Evolutionary conservation across 2,113 vertebrate species (phyloP).

Genomic region (Oryzias melastigma): DNA sequence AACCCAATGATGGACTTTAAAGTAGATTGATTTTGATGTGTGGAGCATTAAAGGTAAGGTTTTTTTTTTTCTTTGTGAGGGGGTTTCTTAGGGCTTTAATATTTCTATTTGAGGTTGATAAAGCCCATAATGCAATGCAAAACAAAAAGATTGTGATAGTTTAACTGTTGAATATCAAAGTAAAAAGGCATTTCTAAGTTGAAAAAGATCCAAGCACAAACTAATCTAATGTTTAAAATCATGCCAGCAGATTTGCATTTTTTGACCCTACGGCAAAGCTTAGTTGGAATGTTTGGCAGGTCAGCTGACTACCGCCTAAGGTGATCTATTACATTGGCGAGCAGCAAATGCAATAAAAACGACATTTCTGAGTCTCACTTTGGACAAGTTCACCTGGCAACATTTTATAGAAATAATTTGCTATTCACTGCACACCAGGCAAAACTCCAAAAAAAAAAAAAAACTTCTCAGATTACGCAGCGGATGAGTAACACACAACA

Average conservation of each 20-base stretch:
- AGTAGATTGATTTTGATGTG: neutral
- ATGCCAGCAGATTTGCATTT: slow-evolving; percentile 20
- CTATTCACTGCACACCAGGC: slow-evolving; percentile 4
- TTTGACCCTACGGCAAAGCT: slow-evolving; percentile 13
- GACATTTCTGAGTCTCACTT: slow-evolving; percentile 9
- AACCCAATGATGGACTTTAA: neutral
- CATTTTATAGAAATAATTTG: slow-evolving; percentile 28
- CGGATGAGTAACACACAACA: slow-evolving; percentile 28
- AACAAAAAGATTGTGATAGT: neutral
- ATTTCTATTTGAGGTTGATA: neutral
- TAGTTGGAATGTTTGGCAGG: slow-evolving; percentile 27
- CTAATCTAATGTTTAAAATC: neutral
- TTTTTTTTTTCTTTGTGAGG: neutral
- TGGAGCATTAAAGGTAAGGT: neutral
- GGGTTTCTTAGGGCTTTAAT: neutral
- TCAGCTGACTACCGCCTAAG: slow-evolving; percentile 7
- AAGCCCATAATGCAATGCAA: neutral
- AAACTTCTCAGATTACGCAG: slow-evolving; percentile 24
- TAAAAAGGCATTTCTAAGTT: neutral
- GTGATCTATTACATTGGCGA: slow-evolving; percentile 30
- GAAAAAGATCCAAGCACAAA: neutral
- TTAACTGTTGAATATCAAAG: neutral
- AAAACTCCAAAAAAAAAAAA: slow-evolving; percentile 2
- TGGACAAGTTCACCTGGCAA: slow-evolving; percentile 6
- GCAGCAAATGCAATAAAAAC: slow-evolving; percentile 14